Evolutionary conservation across 2,797 vertebrate genomes (phyloP).

Genomic region (Dicrostonyx torquatus): DNA sequence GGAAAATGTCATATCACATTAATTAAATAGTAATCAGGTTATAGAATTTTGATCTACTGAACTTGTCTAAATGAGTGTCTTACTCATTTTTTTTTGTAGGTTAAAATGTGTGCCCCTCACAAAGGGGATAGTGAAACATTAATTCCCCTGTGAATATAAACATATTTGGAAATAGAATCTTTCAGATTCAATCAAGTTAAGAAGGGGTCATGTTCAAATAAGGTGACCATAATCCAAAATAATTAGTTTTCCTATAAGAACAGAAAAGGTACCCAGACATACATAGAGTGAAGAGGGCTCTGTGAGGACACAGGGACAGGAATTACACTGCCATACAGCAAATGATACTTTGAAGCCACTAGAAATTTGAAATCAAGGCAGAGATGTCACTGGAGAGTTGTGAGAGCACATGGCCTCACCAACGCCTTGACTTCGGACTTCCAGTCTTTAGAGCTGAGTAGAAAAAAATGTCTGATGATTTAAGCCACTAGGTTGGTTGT

Average conservation of each 20-base stretch:
- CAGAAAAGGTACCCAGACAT: background rate
- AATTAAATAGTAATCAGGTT: slow-evolving; percentile 5
- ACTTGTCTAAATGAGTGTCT: too few species aligned
- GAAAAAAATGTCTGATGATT: background rate
- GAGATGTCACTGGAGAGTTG: background rate
- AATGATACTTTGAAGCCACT: background rate
- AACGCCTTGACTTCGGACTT: background rate
- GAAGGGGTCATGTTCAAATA: background rate
- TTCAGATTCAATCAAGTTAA: background rate
- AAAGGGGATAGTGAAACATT: background rate
- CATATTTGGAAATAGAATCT: slow-evolving; percentile 10
- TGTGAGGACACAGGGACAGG: background rate
- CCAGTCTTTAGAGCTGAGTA: background rate
- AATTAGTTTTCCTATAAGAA: background rate
- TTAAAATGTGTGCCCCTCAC: background rate
- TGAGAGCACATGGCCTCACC: background rate
- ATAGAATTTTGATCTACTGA: too few species aligned
- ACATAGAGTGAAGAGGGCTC: background rate
- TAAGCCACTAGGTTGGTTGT: background rate
- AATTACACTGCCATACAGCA: background rate
- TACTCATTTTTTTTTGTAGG: slow-evolving; percentile 34
- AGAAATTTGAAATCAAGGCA: background rate
- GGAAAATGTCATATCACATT: slow-evolving; percentile 8
- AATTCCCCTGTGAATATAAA: background rate
- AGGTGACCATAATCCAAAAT: background rate